Base-by-base conservation (phyloP, 2,888 invertebrate species). In the Plebejus melissa region DNA sequence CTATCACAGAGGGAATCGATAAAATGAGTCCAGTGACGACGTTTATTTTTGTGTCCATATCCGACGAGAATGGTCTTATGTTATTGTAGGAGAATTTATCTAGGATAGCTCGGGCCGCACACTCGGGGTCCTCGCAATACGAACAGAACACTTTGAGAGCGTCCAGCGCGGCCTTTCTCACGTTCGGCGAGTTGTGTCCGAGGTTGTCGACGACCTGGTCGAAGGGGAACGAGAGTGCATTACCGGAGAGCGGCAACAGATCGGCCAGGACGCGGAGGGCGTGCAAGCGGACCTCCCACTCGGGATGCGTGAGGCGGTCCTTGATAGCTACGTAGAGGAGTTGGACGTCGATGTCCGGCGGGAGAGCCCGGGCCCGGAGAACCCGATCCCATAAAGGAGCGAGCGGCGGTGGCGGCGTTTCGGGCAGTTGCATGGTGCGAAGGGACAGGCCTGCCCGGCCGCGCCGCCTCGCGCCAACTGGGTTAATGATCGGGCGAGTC, bases 351-450 rank as follows among this genome's bases (percentile, higher is more conserved):
- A 96, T 93, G 79, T 95, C 95, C 36, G 95, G 95, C 65, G 97
- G 97, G 76, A 97, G 94, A 75, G 96, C 94, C 77, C 95, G 95
- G 77, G 96, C 96, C 78, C 96, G 94, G 71, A 96, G 94, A 81
- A 97, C 95, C 84, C 96, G 95, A 88, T 97, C 97, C 97, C 97
- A 97, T 9, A 97, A 90, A 74, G 97, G 96, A 71, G 97, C 97
- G 77, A 97, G 94, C 77, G 92, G 93, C 79, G 92, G 93, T 80
- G 92, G 92, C 82, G 91, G 93, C 82, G 89, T 86, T 85, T 90
- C 92, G 79, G 90, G 91, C 83, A 91, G 87, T 87, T 93, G 93
- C 93, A 93, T 93, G 87, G 82, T 85, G 88, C 78, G 91, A 91
- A 90, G 91, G 80, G 90, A 91, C 82, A 90, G 91, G 86, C 86